Base-by-base conservation (phyloP, 2,113 vertebrate genomes). In the Corythornis madagascariensis region DNA sequence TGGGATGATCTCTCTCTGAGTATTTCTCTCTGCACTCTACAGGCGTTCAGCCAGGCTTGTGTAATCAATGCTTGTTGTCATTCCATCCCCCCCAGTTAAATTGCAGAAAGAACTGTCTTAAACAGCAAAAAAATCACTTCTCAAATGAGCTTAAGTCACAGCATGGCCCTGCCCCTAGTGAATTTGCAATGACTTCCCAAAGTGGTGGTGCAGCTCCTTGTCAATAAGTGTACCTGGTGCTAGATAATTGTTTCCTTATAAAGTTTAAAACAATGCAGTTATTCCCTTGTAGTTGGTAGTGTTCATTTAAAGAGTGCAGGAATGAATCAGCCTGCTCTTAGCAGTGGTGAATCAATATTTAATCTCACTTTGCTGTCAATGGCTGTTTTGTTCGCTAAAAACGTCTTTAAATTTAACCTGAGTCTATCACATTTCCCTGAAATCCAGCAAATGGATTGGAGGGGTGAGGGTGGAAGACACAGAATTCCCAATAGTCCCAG, bases 331-430 rank as follows among this genome's bases (percentile, higher is more conserved):
- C 47, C 83, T 59, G 84, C 59, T 67, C 56, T 61, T 83, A 70
- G 88, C 83, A 10, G 4, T 35, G 40, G 60, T 45, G 72, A 64
- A 94, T 93, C 71, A 53, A 93, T 95, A 92, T 90, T 94, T 94
- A 95, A 91, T 72, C 89, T 92, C 50, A 70, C 73, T 88, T 69
- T 83, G 82, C 81, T 84, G 79, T 55, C 29, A 8, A 65, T 85
- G 69, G 31, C 67, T 92, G 26, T 86, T 96, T 35, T 78, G 74
- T 73, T 97, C 82, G 6, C 80, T 86, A 53, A 47, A 92, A 77
- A 45, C 52, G 60, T 31, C 93, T 94, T 94, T 95, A 71, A 57
- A 2, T 80, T 78, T 22, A 82, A 92, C 81, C 73, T 10, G 22
- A 92, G 35, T 31, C 71, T 53, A 29, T 61, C 63, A 87, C 71